These are phyloP conservation scores for Sebastolobus alascanus DNA, from an alignment of 2,797 vertebrate species.

Conservation along the genomic window DNA sequence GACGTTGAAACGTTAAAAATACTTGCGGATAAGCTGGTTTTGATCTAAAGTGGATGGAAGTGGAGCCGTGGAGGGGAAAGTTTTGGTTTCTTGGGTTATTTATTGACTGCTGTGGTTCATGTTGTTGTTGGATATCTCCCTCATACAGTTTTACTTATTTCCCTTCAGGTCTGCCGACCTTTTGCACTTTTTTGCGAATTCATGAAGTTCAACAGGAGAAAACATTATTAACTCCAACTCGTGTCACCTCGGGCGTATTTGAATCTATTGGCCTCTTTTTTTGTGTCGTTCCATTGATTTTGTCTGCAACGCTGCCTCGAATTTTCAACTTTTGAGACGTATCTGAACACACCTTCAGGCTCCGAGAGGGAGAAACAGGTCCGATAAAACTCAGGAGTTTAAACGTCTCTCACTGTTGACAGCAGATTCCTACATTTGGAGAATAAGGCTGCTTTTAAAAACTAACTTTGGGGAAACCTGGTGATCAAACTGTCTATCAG, in stretches of 20 bases:
- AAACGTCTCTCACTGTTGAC: not conserved
- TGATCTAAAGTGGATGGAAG: not conserved
- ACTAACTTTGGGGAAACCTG: not conserved
- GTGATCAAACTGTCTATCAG: not conserved
- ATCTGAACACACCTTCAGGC: slow-evolving; percentile 19
- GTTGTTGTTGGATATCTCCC: not conserved
- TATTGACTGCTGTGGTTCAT: not conserved
- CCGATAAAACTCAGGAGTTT: not conserved
- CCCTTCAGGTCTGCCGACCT: not conserved
- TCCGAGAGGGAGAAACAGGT: not conserved
- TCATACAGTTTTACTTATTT: not conserved
- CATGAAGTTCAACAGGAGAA: not conserved
- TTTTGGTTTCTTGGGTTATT: not conserved
- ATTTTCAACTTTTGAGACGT: slow-evolving; percentile 5
- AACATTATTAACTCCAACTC: not conserved
- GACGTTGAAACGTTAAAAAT: not conserved
- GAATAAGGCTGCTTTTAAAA: not conserved
- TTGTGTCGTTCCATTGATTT: slow-evolving; percentile 21
- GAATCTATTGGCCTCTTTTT: slow-evolving; percentile 15
- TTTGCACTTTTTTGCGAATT: not conserved
- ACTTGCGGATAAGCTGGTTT: not conserved
- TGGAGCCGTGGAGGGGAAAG: fast-evolving
- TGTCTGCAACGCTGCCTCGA: not conserved
- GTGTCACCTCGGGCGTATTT: not conserved
- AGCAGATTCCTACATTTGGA: not conserved